Evolutionary conservation across 1,140 invertebrate species (phyloP), one percentile per base, ranked within the genome.

Genomic region (Pachyrhynchus sulphureomaculatus): DNA sequence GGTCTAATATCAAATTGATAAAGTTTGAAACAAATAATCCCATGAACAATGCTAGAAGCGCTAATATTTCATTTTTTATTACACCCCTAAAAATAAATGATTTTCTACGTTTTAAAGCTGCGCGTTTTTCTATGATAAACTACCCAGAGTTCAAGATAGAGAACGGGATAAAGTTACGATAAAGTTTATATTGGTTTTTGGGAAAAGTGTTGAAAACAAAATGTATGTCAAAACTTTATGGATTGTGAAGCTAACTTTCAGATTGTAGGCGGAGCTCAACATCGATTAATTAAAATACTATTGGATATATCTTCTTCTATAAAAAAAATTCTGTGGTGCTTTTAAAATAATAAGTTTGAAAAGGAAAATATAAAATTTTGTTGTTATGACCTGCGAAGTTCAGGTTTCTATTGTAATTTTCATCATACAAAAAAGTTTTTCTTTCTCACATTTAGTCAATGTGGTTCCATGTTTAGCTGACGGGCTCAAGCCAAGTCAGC

Each of bases 31-130:
- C 56, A 58, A 58, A 58, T 58, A 58, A 45, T 49, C 56, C 42
- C 34, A 17, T 36, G 56, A 58, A 58, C 56, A 58, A 49, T 49
- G 56, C 44, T 51, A 51, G 33, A 41, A 42, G 56, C 44, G 18
- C 56, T 23, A 58, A 49, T 58, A 58, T 58, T 58, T 58, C 56
- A 58, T 58, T 58, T 58, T n/a, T 58, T 58, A 58, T 58, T 58
- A 51, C 29, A 48, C 45, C 42, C 44, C 37, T 58, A 58, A 58
- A 58, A 58, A 58, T 58, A 58, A 58, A 58, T 51, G 56, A 48
- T 51, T 58, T 58, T 51, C 56, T 58, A 58, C 56, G 56, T 58
- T 58, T 58, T 58, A 58, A 58, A 58, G 56, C 56, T 58, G 44
- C 37, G 47, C 56, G 44, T 58, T 58, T 49, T 58, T 49, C 44